Base-by-base conservation (phyloP, 2,888 invertebrate species). In the Eupithecia abbreviata region DNA sequence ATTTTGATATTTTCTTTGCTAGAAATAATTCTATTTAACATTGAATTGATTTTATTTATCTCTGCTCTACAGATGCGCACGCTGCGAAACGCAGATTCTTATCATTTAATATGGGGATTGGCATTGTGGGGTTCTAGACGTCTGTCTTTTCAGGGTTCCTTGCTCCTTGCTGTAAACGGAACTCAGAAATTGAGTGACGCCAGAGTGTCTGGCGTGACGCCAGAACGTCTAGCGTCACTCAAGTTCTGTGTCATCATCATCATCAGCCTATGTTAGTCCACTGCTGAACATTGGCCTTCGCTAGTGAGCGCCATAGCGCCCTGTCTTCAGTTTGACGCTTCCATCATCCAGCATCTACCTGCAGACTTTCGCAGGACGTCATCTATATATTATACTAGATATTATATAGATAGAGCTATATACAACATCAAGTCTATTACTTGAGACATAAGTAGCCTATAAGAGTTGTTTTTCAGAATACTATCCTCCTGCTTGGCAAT, bases 11-110 rank as follows among this genome's bases (percentile, higher is more conserved):
- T 18, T 55, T 58, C 9, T 58, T 58, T n/a, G n/a, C 55, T 55
- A n/a, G 55, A 55, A 6, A 55, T 55, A 58, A 58, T 10, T 7
- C 0, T n/a, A n/a, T 55, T 7, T n/a, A 7, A 49, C 73, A 67
- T 47, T 12, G 62, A 43, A 55, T 75, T 51, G 73, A 73, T 77
- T 75, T 43, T 68, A 75, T 72, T 74, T 77, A 75, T 71, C 66
- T 77, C 62, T 58, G 13, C 71, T 73, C 18, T 9, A 18, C 55
- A 58, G 30, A 30, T 30, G 30, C 30, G 30, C 30, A 30, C 30
- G 30, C 30, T 30, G 30, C 30, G 30, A 30, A 30, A 7, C 41
- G 42, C 43, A 73, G n/a, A 71, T 58, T 42, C 43, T 71, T 73
- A 75, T 67, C 47, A 71, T 73, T 55, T 45, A 71, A 75, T 71